These are phyloP conservation scores for Rhorus exstirpatorius DNA, from an alignment of 2,888 invertebrate genomes.

Conservation along the genomic window DNA sequence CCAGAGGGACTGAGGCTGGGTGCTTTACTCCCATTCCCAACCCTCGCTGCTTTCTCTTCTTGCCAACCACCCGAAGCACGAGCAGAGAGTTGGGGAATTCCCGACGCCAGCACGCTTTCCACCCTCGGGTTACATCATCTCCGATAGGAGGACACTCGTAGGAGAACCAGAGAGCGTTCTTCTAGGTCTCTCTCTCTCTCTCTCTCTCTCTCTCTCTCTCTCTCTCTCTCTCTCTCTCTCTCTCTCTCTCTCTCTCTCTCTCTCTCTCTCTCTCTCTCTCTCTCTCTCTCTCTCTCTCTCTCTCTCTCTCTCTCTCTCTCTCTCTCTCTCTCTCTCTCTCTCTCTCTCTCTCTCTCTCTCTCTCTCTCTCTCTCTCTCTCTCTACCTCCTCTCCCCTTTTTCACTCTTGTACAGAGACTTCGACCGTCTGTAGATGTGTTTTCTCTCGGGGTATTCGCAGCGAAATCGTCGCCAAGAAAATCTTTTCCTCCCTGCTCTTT, in stretches of 20 bases:
- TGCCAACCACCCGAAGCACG: slow-evolving; percentile 40
- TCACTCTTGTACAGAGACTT: slow-evolving; percentile 5
- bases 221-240: background rate
- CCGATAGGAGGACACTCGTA: slow-evolving; percentile 56
- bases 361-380: slow-evolving; percentile 12
- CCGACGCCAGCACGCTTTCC: slow-evolving; percentile 60
- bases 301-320: slow-evolving; percentile 33
- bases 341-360: slow-evolving; percentile 48
- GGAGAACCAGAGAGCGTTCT: slow-evolving; percentile 37
- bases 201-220: slow-evolving; percentile 20
- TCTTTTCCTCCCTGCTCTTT: slow-evolving; percentile 38
- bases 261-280: slow-evolving; percentile 20
- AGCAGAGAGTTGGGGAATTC: slow-evolving; percentile 39
- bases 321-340: background rate
- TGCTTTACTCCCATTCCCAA: slow-evolving; percentile 74
- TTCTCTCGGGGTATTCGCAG: slow-evolving; percentile 44
- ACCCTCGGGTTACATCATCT: slow-evolving; percentile 64
- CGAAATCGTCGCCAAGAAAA: slow-evolving; percentile 55
- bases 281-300: slow-evolving; percentile 30
- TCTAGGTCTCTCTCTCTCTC: slow-evolving; percentile 53
- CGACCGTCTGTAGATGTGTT: slow-evolving; percentile 34
- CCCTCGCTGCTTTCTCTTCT: slow-evolving; percentile 31
- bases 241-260: slow-evolving; percentile 39
- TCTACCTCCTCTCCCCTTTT: too few relatives aligned
- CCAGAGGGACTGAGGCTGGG: slow-evolving; percentile 61